Conservation (phyloP, 2,113 vertebrate species). For the Andinoacara biseriatus region DNA sequence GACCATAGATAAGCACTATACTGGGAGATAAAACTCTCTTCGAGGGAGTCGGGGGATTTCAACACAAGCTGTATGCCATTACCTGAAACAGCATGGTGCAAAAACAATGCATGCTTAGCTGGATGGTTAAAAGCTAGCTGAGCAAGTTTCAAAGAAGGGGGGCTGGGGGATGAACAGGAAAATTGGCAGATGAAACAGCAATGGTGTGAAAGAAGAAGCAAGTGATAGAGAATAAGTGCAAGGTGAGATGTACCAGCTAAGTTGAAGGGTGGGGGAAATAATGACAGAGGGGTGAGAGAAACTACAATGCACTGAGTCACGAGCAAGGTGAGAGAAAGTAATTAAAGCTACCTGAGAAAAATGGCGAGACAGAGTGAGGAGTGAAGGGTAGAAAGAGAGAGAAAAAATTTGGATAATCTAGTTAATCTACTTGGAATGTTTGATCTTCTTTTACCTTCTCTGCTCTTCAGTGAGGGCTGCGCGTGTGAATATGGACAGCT, state of each 20-base stretch:
- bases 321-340: constrained; percentile 24
- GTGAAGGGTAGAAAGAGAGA: constrained; percentile 1
- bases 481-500: constrained; percentile 7
- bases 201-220: constrained; percentile 18
- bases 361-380: not conserved
- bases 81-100: constrained; percentile 36
- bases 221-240: not conserved
- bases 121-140: not conserved
- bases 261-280: not conserved
- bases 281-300: constrained; percentile 10
- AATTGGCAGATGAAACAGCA: constrained; percentile 4
- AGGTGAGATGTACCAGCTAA: not conserved
- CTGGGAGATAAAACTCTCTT: constrained; percentile 10
- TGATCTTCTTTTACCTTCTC: not conserved
- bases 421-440: constrained; percentile 29
- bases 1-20: constrained; percentile 27
- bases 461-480: not conserved
- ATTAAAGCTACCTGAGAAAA: not conserved
- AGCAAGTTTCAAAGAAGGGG: constrained; percentile 11
- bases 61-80: not conserved
- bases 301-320: constrained; percentile 1
- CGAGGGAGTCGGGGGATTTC: constrained; percentile 17
- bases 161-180: not conserved
- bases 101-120: constrained; percentile 44
- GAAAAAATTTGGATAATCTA: constrained; percentile 29